Percentiles rank a stretch among this genome's conserved stretches.
phyloP scores from a whole-genome alignment of 2,797 vertebrate species.

The Kryptolebias ocellatus region DNA sequence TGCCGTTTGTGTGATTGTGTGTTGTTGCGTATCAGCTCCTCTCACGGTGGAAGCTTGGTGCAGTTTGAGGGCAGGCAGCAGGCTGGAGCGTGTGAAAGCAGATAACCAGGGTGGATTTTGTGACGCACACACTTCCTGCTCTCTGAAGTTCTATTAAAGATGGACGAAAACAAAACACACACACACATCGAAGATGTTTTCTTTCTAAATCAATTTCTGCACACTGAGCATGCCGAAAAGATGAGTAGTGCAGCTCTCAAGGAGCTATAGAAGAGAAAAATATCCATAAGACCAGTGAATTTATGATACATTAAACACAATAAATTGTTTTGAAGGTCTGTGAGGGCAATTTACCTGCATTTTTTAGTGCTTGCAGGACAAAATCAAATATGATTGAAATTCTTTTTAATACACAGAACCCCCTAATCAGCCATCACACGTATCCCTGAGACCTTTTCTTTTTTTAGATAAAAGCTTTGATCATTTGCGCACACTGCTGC shows the following conservation, averaged over 20 bases:
- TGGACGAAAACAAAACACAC: slow-evolving; percentile 68
- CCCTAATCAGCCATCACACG: background rate
- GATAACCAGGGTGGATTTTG: slow-evolving; percentile 75
- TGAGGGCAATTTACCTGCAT: slow-evolving; percentile 4
- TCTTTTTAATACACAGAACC: background rate
- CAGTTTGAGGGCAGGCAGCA: slow-evolving; percentile 59
- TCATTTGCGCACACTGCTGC: no score
- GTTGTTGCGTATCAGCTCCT: slow-evolving; percentile 37
- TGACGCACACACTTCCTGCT: slow-evolving; percentile 82
- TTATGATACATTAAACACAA: slow-evolving; percentile 20
- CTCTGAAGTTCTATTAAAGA: slow-evolving; percentile 78
- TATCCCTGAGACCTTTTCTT: background rate
- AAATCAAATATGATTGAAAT: background rate
- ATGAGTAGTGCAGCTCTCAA: slow-evolving; percentile 45
- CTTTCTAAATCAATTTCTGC: slow-evolving; percentile 76
- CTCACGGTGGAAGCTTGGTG: slow-evolving; percentile 44
- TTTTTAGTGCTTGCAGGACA: background rate
- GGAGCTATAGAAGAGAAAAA: slow-evolving; percentile 35
- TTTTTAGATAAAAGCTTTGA: background rate
- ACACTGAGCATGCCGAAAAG: slow-evolving; percentile 57
- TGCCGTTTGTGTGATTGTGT: slow-evolving; percentile 7
- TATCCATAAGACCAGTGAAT: slow-evolving; percentile 13
- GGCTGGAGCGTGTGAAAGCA: slow-evolving; percentile 80
- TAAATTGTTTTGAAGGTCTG: no score
- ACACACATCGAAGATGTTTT: slow-evolving; percentile 75